phyloP scores from a whole-genome alignment of 2,797 vertebrate genomes.

The Cyclura pinguis region DNA sequence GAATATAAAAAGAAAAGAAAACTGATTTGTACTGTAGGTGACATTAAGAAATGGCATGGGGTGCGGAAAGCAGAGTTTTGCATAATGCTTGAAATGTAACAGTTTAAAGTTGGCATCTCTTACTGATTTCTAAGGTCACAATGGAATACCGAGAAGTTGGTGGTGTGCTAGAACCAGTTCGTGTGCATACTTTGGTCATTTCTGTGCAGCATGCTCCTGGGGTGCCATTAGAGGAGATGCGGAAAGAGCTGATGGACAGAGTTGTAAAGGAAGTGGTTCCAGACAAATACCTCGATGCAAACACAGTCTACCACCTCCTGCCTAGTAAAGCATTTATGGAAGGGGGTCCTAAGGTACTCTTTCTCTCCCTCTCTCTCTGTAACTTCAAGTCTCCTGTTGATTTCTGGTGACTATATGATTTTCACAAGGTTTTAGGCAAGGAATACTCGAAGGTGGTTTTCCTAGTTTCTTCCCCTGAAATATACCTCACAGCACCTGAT shows the following conservation, averaged over 20 bases:
- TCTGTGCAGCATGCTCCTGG: conserved; percentile 86
- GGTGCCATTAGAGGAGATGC: conserved; percentile 84
- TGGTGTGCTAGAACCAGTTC: conserved; percentile 83
- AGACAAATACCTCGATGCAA: conserved; percentile 85
- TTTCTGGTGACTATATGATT: too few relatives aligned
- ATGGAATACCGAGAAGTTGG: conserved; percentile 87
- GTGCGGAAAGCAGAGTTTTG: not conserved
- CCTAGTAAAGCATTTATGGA: conserved; percentile 88
- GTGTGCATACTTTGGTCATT: conserved; percentile 86
- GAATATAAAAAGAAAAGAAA: not conserved
- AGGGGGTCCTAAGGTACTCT: conserved; percentile 85
- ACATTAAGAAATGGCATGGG: too few relatives aligned
- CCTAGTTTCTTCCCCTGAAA: too few relatives aligned
- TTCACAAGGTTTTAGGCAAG: too few relatives aligned
- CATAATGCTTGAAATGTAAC: not conserved
- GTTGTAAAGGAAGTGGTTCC: conserved; percentile 86
- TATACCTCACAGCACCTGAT: too few relatives aligned
- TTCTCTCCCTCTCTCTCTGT: too few relatives aligned
- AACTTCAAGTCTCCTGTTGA: too few relatives aligned
- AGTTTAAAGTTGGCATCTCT: not conserved
- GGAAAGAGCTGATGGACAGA: conserved; percentile 86
- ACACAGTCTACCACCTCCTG: conserved; percentile 87
- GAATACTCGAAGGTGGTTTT: too few relatives aligned
- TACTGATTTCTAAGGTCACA: conserved; percentile 80
- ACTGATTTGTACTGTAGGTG: too few relatives aligned